Base-by-base conservation (phyloP, 2,113 vertebrate genomes). In the Neolamprologus fasciatus region DNA sequence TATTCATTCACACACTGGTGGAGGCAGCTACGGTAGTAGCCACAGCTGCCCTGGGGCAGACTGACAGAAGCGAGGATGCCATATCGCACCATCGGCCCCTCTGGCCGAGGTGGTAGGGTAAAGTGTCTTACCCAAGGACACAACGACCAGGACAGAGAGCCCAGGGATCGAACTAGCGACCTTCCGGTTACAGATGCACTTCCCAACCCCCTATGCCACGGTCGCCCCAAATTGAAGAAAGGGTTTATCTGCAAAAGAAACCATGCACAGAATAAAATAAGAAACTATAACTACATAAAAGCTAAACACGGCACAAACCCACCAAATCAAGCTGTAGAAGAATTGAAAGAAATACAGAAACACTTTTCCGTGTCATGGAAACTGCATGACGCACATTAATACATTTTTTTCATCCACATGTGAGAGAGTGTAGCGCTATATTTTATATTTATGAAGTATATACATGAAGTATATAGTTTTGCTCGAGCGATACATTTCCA, bases 91-190 rank as follows among this genome's bases (percentile, higher is more conserved):
- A 45, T 45, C 13, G 2, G 6, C 6, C 45, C 45, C 14, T 47
- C 7, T 47, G 7, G 45, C 45, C 3, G 45, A 47, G 45, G 45
- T 8, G 7, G 14, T 47, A 47, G 45, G 14, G 45, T 47, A 16
- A 47, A 16, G 45, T 47, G 45, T 47, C 45, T 47, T 16, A 14
- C 45, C 45, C 4, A 47, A 47, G 7, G 45, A 8, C 45, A 47
- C 2, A 47, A 16, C 14, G 45, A 47, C 45, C 45, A 8, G 14
- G 14, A 47, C 45, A 47, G 45, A 47, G 45, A 47, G 14, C 45
- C 45, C 45, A 47, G 45, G 45, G 45, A 47, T 47, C 45, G 0
- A 47, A 8, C 45, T 4, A 1, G 4, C 14, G 0, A 47, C 45
- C 45, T 47, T 47, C 4, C 0, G 4, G 45, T 47, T 47, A 47